These are phyloP conservation scores for Glaucopsyche alexis DNA, from an alignment of 2,888 invertebrate species.

Conservation along the genomic window DNA sequence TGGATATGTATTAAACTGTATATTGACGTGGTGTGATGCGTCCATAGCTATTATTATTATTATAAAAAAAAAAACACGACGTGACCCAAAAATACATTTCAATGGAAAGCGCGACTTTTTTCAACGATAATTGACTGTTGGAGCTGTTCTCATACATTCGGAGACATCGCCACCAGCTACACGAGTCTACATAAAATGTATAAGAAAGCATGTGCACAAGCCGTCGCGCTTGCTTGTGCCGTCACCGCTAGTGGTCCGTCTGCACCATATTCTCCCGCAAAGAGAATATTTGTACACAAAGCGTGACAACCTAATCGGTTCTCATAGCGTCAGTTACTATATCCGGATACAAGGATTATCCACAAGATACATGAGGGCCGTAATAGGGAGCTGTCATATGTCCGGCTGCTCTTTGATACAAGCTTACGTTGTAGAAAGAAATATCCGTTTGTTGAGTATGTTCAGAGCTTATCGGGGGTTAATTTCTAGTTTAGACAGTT, in stretches of 20 bases:
- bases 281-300: slow-evolving; percentile 41
- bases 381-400: slow-evolving; percentile 5
- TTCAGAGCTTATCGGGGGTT: not conserved
- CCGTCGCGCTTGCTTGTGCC: too few relatives aligned
- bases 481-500: not conserved
- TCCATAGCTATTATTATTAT: too few relatives aligned
- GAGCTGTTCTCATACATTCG: too few relatives aligned
- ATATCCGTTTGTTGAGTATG: not conserved
- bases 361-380: slow-evolving; percentile 8
- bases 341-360: slow-evolving; percentile 4
- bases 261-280: not conserved
- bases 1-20: too few relatives aligned
- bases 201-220: too few relatives aligned
- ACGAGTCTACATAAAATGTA: too few relatives aligned
- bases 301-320: slow-evolving; percentile 18
- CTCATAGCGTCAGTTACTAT: not conserved
- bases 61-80: too few relatives aligned
- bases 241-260: not conserved
- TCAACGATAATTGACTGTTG: too few relatives aligned
- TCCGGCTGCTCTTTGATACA: slow-evolving; percentile 14
- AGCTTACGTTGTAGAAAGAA: not conserved
- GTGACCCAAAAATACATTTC: too few relatives aligned
- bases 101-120: too few relatives aligned
- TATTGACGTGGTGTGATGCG: too few relatives aligned
- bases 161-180: too few relatives aligned